Base-by-base conservation (phyloP, 2,888 invertebrate genomes). In the Spilosoma lubricipeda region DNA sequence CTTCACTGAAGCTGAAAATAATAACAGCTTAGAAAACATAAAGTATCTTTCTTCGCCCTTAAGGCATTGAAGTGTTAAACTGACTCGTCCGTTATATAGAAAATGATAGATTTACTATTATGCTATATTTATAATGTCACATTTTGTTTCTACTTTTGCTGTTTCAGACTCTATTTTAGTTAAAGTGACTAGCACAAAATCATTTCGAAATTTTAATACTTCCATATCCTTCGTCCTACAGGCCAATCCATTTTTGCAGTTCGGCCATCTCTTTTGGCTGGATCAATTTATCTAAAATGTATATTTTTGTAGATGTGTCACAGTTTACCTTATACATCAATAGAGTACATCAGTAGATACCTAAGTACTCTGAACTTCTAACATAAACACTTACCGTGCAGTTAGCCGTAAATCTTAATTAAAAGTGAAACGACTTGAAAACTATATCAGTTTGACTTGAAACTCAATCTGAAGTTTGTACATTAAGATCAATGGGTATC, bases 361-460 rank as follows among this genome's bases (percentile, higher is more conserved):
- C 18, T 18, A 42, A 63, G 72, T 73, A 73, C 82, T 77, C 74
- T 67, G 67, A 84, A 81, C 68, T 82, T 80, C 72, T 73, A 82
- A 76, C 65, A 77, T 77, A 81, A 84, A 82, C 77, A 83, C 75
- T 77, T 78, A 77, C 73, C 73, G 72, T 75, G 67, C 64, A 71
- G 73, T 77, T 73, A 72, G 56, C 73, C 48, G 77, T 83, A 73
- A 77, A 77, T 85, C 84, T 83, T 81, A 81, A 84, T 85, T 83
- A 81, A 84, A 85, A 83, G 79, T 83, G 72, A 77, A 78, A 78
- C 80, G 76, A 78, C 76, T 85, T 85, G 65, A 78, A 67, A 84
- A 85, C 86, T 85, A 85, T 74, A 77, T 70, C 71, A 63, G 74
- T 78, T 77, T 67, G 64, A 76, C 71, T 83, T 76, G 65, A 72